phyloP scores from a whole-genome alignment of 2,797 vertebrate genomes.

The Leucoraja ocellata region DNA sequence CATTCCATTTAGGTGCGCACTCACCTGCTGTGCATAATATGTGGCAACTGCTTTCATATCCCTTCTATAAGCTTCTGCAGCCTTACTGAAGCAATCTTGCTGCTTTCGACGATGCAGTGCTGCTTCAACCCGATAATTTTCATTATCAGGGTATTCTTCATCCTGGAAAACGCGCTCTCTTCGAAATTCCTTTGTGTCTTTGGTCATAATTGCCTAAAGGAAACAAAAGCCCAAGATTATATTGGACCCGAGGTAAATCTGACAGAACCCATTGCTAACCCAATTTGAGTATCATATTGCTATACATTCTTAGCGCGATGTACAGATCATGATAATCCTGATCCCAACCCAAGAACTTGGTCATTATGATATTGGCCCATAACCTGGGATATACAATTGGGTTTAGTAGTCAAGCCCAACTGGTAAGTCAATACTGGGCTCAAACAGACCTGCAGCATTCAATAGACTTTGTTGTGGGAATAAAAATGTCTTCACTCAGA shows the following conservation, averaged over 20 bases:
- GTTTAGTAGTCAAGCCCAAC: no score
- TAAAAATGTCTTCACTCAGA: no score
- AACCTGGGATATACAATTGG: no score
- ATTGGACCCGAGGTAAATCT: not conserved
- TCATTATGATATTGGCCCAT: no score
- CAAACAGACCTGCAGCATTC: no score
- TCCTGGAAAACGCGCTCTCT: constrained; percentile 69
- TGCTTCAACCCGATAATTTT: constrained; percentile 86
- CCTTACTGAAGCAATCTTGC: constrained; percentile 77
- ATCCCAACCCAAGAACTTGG: no score
- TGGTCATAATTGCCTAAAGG: constrained; percentile 52
- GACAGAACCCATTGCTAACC: not conserved
- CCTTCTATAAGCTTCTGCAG: constrained; percentile 78
- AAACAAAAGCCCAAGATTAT: constrained; percentile 30
- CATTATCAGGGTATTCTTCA: constrained; percentile 76
- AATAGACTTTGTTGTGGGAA: no score
- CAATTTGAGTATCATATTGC: not conserved
- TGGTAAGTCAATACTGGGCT: no score
- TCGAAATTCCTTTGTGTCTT: constrained; percentile 52
- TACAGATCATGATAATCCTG: no score
- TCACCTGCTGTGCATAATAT: constrained; percentile 86
- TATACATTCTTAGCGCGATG: not conserved
- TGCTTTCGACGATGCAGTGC: constrained; percentile 73
- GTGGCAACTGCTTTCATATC: constrained; percentile 82
- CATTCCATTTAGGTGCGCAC: not conserved